phyloP scores from a whole-genome alignment of 2,888 invertebrate species.

The Lepetodrilus schrolli region DNA sequence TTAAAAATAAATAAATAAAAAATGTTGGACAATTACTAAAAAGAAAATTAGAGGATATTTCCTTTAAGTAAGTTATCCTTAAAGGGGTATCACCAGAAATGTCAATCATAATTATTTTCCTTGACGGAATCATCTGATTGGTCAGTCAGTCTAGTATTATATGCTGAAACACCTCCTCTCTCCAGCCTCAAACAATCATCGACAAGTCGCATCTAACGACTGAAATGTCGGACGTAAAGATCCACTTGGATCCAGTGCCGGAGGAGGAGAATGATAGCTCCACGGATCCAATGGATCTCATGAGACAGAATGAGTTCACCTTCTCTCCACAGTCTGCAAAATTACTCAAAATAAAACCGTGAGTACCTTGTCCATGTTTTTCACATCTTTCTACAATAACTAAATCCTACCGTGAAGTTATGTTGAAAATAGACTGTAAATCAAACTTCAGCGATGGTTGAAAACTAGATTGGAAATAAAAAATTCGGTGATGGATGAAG shows the following conservation, averaged over 20 bases:
- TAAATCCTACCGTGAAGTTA: too few relatives aligned
- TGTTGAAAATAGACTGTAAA: too few relatives aligned
- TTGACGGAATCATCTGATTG: too few relatives aligned
- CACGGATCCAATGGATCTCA: conserved; percentile 58
- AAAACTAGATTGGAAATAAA: too few relatives aligned
- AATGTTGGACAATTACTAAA: neutral
- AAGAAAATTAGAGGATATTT: too few relatives aligned
- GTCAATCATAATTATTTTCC: too few relatives aligned
- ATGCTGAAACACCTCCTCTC: neutral
- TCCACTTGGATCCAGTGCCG: conserved; percentile 78
- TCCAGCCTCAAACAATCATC: conserved; percentile 92
- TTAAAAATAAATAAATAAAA: neutral
- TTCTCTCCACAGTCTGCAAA: conserved; percentile 65
- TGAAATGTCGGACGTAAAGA: conserved; percentile 70
- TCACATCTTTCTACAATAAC: too few relatives aligned
- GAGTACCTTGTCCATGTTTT: too few relatives aligned
- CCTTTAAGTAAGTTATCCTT: too few relatives aligned
- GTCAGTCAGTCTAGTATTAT: neutral
- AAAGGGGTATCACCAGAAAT: too few relatives aligned
- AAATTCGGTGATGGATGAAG: too few relatives aligned
- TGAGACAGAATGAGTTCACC: conserved; percentile 67
- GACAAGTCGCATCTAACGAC: conserved; percentile 84
- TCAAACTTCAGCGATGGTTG: too few relatives aligned
- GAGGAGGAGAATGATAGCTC: conserved; percentile 73
- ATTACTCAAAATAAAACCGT: conserved; percentile 76